Evolutionary conservation across 2,797 vertebrate genomes (phyloP), one percentile per base, ranked within the genome.

Genomic region (Eremophila alpestris): DNA sequence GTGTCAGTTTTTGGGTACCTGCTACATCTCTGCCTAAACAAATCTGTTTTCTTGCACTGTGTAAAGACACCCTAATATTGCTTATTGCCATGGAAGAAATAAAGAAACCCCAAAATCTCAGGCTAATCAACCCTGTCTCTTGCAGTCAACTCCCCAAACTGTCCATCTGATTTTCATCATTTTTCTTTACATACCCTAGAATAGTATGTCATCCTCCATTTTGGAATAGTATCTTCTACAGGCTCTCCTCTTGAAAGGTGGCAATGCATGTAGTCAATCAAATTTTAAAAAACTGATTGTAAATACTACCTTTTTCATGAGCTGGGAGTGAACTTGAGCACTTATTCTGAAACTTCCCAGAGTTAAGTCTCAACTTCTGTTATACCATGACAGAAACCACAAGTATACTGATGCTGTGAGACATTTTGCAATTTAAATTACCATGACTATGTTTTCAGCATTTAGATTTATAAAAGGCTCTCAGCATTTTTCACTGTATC

Each of bases 381-480:
- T 64, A 74, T 15, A 77, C 11, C 52, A 71, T 69, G 64, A 94
- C 29, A 85, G 62, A 77, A 91, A 85, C 60, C 73, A 85, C 43
- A 91, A 85, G 46, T 75, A 87, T 23, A 83, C 46, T 62, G 80
- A 96, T 83, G 60, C 86, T 92, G 73, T 80, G 65, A 87, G 92
- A 95, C 83, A 76, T 94, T 95, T 73, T 95, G 69, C 87, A 93
- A 95, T 95, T 95, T 91, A 97, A 95, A 96, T 95, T 68, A 69
- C 71, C 83, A 63, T 38, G 63, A 58, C 62, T 88, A 60, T 34
- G 27, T 87, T 67, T 92, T 78, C 7, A 1, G 84, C 58, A 94
- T 91, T 87, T 79, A 84, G 77, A 87, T 79, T 79, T 84, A 70
- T 59, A 84, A 94, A 90, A 95, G 63, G 29, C 36, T 87, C 32